Evolutionary conservation across 2,888 invertebrate genomes (phyloP).

Genomic region (Gandaritis pyraliata): DNA sequence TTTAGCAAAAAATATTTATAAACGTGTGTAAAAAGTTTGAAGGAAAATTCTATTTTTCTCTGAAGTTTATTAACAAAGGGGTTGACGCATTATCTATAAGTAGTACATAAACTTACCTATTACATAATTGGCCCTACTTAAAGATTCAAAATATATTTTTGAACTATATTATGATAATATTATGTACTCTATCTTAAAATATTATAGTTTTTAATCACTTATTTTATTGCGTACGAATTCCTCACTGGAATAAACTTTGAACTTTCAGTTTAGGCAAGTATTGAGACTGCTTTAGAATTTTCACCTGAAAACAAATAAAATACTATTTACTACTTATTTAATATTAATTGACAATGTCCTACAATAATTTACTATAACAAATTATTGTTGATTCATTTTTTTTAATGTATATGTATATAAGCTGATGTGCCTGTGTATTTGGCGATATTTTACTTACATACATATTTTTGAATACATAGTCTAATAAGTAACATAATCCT

Average conservation of each 20-base stretch:
- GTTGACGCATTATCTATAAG: conserved; percentile 20
- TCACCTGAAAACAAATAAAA: conserved; percentile 66
- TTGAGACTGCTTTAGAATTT: conserved; percentile 66
- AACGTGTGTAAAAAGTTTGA: too few relatives aligned
- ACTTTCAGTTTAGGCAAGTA: conserved; percentile 76
- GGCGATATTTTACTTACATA: too few relatives aligned
- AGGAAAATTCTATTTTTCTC: background rate
- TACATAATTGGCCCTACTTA: conserved; percentile 60
- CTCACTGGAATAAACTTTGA: conserved; percentile 77
- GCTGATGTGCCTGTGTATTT: too few relatives aligned
- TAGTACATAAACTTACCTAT: conserved; percentile 37
- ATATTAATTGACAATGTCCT: too few relatives aligned
- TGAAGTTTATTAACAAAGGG: conserved; percentile 17
- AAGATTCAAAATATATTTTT: conserved; percentile 40
- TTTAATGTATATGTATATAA: too few relatives aligned
- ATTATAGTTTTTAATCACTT: conserved; percentile 29
- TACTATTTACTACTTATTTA: background rate
- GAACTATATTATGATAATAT: conserved; percentile 32
- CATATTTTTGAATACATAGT: too few relatives aligned
- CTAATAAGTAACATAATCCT: too few relatives aligned
- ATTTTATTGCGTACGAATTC: conserved; percentile 27
- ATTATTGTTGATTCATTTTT: too few relatives aligned
- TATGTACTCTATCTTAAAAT: conserved; percentile 33
- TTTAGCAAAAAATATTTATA: too few relatives aligned
- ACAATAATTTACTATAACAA: too few relatives aligned